These are phyloP conservation scores for Sylvietta virens DNA, from an alignment of 2,113 vertebrate genomes.

Conservation along the genomic window DNA sequence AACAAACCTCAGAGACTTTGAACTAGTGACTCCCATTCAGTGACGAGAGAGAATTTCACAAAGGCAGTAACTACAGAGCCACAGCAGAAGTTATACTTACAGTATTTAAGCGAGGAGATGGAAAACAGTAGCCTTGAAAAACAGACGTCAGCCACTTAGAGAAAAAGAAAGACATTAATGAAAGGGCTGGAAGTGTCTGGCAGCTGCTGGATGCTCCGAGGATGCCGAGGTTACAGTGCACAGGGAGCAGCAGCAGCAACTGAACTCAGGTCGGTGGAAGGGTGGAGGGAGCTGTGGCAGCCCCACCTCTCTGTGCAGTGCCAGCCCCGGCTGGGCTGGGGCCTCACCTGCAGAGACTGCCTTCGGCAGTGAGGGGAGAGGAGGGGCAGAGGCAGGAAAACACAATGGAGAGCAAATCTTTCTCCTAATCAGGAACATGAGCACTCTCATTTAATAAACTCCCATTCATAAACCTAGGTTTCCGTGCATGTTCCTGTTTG, in stretches of 20 bases:
- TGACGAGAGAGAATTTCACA: background rate
- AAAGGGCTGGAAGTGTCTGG: background rate
- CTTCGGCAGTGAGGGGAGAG: background rate
- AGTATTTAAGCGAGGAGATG: background rate
- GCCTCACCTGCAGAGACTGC: background rate
- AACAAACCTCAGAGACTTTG: background rate
- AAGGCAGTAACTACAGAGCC: background rate
- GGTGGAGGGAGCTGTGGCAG: background rate
- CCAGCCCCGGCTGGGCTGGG: background rate
- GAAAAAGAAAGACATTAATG: background rate
- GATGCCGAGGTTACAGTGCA: background rate
- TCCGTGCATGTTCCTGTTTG: background rate
- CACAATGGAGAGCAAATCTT: background rate
- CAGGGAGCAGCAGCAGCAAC: background rate
- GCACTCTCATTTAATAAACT: background rate
- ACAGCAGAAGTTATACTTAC: conserved; percentile 39
- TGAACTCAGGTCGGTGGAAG: background rate
- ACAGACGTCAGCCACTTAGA: background rate
- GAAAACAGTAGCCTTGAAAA: background rate
- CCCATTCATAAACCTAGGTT: background rate
- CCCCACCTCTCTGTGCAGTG: conserved; percentile 36
- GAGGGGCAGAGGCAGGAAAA: background rate
- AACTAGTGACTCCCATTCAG: background rate
- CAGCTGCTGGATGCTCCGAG: background rate
- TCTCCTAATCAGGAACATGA: background rate